A percentile compares a stretch with the other conserved stretches of the same genome.
These are phyloP conservation scores for Lampropteryx suffumata DNA, from an alignment of 2,888 invertebrate genomes.

Conservation along the genomic window DNA sequence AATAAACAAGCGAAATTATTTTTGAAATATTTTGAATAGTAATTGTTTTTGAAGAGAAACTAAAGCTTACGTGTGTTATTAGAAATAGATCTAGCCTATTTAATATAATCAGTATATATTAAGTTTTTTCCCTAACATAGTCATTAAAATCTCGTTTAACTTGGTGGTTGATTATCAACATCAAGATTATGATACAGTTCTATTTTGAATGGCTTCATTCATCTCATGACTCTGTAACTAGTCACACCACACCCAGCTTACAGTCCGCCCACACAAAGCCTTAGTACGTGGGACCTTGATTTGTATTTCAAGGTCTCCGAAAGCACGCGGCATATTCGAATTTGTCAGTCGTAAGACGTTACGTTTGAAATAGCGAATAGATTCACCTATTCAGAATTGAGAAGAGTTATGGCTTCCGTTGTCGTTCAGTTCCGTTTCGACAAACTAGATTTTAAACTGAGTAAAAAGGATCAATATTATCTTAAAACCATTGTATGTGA, in stretches of 20 bases:
- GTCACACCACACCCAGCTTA: neutral
- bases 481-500: too few relatives aligned
- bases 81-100: too few relatives aligned
- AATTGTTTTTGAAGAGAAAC: too few relatives aligned
- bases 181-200: conserved; percentile 6
- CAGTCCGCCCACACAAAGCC: conserved; percentile 23
- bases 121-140: too few relatives aligned
- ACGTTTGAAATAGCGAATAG: conserved; percentile 23
- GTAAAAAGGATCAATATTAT: too few relatives aligned
- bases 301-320: conserved; percentile 29
- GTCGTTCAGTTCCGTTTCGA: neutral
- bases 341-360: conserved; percentile 24
- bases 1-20: too few relatives aligned
- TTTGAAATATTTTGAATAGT: too few relatives aligned
- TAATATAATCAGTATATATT: too few relatives aligned
- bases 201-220: conserved; percentile 43
- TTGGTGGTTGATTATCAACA: neutral
- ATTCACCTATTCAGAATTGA: conserved; percentile 4
- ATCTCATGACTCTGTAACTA: conserved; percentile 27
- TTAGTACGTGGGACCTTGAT: conserved; percentile 30
- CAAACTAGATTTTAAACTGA: too few relatives aligned
- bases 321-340: conserved; percentile 31
- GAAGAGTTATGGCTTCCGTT: conserved; percentile 16
- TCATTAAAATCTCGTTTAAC: too few relatives aligned
- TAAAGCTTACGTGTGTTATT: too few relatives aligned